A percentile compares a stretch with the other conserved stretches of the same genome.
These are phyloP conservation scores for Cynodonichthys magdalenae DNA, from an alignment of 2,797 vertebrate genomes.

Conservation along the genomic window DNA sequence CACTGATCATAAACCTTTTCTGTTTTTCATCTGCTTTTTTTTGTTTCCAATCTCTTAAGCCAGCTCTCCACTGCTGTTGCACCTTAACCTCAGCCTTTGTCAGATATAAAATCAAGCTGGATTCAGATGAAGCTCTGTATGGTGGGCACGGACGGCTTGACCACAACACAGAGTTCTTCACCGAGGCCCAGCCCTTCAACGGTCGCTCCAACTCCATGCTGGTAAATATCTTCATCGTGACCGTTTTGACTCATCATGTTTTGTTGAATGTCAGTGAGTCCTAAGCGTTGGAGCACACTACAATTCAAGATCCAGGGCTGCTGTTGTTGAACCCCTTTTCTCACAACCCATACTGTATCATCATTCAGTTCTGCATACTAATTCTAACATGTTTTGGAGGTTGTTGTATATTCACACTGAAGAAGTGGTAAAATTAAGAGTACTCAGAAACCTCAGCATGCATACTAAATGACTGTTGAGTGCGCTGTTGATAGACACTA, in stretches of 20 bases:
- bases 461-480: constrained; percentile 52
- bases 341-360: constrained; percentile 35
- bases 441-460: constrained; percentile 54
- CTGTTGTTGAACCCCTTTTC: constrained; percentile 28
- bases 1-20: constrained; percentile 45
- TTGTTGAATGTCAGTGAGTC: constrained; percentile 40
- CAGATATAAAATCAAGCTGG: constrained; percentile 95
- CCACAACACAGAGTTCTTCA: constrained; percentile 91
- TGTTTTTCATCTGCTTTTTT: constrained; percentile 31
- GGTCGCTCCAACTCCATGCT: constrained; percentile 84
- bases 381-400: constrained; percentile 30
- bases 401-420: constrained; percentile 26
- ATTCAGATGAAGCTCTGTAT: constrained; percentile 87
- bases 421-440: constrained; percentile 52
- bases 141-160: constrained; percentile 95
- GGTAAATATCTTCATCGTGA: constrained; percentile 79
- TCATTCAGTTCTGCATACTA: constrained; percentile 39
- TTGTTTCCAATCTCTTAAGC: constrained; percentile 59
- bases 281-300: constrained; percentile 35
- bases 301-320: constrained; percentile 36
- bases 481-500: constrained; percentile 44
- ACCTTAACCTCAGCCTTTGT: constrained; percentile 82
- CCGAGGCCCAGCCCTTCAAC: constrained; percentile 83
- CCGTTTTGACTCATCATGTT: constrained; percentile 35
- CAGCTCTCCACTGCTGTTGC: constrained; percentile 52